These are phyloP conservation scores for Porites cylindrica DNA, from an alignment of 92 coral and sea anemone species.

Conservation along the genomic window DNA sequence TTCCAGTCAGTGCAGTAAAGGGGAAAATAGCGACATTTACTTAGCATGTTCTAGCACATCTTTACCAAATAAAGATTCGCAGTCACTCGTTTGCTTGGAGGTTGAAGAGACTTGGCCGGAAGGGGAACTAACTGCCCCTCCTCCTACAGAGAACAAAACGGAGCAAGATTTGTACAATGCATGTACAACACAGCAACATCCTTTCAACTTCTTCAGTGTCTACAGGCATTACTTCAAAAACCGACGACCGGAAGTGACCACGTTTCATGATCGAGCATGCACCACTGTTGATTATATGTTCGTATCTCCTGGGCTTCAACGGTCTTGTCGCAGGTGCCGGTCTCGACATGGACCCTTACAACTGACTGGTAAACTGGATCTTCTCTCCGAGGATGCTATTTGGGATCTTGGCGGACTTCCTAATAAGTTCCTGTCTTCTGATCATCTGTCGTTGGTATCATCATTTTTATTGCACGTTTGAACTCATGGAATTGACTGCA, in stretches of 20 bases:
- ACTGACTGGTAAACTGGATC: conserved; percentile 73
- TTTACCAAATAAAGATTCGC: background rate
- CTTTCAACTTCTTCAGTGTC: conserved; percentile 80
- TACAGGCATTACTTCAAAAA: conserved; percentile 69
- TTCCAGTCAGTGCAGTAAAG: background rate
- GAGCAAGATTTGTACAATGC: conserved; percentile 9
- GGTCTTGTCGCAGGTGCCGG: conserved; percentile 21
- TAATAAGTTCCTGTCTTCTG: conserved; percentile 85
- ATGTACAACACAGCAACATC: conserved; percentile 39
- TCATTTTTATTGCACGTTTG: conserved; percentile 74
- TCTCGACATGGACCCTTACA: conserved; percentile 65
- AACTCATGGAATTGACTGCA: background rate
- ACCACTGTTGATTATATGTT: conserved; percentile 93
- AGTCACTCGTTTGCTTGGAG: background rate
- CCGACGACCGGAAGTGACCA: conserved; percentile 81
- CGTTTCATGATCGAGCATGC: conserved; percentile 85
- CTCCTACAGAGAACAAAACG: background rate
- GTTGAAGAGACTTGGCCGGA: conserved; percentile 9
- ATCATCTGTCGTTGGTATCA: conserved; percentile 85
- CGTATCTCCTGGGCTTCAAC: conserved; percentile 63
- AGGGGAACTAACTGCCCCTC: background rate
- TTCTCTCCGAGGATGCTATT: conserved; percentile 68
- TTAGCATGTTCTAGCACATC: background rate
- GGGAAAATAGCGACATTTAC: background rate
- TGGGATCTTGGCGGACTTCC: conserved; percentile 72